A percentile compares a stretch with the other conserved stretches of the same genome.
Conservation (phyloP, 2,113 vertebrate species). For the Galeopterus variegatus region DNA sequence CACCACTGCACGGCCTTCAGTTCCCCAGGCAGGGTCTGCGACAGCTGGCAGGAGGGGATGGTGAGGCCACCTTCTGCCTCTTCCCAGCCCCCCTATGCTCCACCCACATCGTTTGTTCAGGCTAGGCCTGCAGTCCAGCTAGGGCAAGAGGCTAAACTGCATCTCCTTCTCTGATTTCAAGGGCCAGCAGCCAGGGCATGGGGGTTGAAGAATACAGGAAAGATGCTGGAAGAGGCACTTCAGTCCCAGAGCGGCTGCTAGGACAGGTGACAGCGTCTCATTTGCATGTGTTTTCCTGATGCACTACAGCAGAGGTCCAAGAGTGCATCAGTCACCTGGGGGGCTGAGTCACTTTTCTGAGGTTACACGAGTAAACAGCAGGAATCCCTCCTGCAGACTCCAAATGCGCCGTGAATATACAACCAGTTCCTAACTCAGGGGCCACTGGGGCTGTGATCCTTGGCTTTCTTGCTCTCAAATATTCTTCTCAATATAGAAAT, state of each 20-base stretch:
- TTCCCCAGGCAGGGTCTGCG: background rate
- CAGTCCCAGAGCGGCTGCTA: background rate
- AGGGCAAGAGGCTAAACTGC: background rate
- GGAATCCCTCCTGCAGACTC: background rate
- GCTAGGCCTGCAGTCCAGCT: background rate
- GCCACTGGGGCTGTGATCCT: no score
- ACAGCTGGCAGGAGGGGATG: background rate
- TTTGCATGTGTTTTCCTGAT: background rate
- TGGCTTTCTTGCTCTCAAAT: background rate
- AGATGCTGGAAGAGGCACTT: background rate
- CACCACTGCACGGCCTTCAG: background rate
- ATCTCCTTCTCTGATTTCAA: background rate
- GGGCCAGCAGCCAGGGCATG: background rate
- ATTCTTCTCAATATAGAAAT: background rate
- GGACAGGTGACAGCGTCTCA: background rate
- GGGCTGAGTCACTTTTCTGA: background rate
- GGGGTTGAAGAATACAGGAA: background rate
- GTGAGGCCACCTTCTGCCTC: background rate
- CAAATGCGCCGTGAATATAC: background rate
- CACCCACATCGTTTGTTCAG: background rate
- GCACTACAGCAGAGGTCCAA: background rate
- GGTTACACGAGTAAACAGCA: background rate
- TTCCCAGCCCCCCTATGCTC: background rate
- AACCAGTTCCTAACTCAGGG: accelerated
- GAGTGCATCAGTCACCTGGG: background rate